These are phyloP conservation scores for Calliphora vomitoria DNA, from an alignment of 2,888 invertebrate genomes.

Conservation along the genomic window DNA sequence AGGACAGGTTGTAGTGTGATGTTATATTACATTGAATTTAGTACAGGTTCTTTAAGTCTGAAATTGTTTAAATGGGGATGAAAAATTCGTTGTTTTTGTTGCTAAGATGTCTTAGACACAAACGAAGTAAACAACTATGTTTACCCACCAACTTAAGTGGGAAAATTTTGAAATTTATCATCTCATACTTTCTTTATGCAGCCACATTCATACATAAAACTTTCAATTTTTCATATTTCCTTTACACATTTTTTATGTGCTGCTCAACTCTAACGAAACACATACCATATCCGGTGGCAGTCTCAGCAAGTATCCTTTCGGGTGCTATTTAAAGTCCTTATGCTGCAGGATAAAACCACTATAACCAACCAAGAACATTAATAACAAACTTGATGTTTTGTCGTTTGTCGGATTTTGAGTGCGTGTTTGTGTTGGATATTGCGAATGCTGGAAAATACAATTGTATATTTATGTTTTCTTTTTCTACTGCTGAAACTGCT, in stretches of 20 bases:
- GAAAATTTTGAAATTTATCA: constrained; percentile 6
- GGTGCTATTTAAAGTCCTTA: constrained; percentile 57
- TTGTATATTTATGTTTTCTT: constrained; percentile 11
- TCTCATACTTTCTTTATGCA: not conserved
- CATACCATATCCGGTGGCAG: constrained; percentile 30
- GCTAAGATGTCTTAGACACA: not conserved
- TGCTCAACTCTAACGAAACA: not conserved
- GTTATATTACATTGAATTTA: too few species aligned
- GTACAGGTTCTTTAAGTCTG: too few species aligned
- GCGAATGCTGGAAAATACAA: constrained; percentile 10
- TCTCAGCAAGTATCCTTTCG: constrained; percentile 39
- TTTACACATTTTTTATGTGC: constrained; percentile 40
- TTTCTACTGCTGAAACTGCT: too few species aligned
- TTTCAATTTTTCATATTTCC: constrained; percentile 62
- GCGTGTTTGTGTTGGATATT: not conserved
- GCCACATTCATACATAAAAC: not conserved
- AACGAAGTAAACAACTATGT: not conserved
- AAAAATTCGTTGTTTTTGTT: not conserved
- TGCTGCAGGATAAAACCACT: constrained; percentile 44
- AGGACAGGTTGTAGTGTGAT: too few species aligned
- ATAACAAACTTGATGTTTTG: constrained; percentile 63
- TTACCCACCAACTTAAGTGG: not conserved
- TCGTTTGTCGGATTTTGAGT: constrained; percentile 9
- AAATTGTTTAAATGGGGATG: too few species aligned
- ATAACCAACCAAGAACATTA: constrained; percentile 57